Base-by-base conservation (phyloP, 1,140 invertebrate genomes). In the Epicauta chinensis region DNA sequence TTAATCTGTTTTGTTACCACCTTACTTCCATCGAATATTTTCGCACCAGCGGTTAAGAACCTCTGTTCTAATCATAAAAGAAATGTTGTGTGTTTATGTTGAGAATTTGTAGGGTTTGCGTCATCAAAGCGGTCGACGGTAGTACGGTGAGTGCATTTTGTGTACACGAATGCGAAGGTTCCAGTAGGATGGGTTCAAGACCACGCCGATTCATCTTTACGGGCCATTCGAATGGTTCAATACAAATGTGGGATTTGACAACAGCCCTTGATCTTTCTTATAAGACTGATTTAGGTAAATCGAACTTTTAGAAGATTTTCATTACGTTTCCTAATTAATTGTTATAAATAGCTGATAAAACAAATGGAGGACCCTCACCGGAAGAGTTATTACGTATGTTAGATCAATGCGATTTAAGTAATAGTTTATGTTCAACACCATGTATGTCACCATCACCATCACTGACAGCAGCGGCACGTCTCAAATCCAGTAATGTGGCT, bases 201-300 rank as follows among this genome's bases (percentile, higher is more conserved):
- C 92, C 93, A 1, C 74, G 92, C 9, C 69, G 94, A 51, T 93
- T 96, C 64, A 86, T 99, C 61, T 89, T 98, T 59, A 97, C 94
- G 12, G 96, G 95, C 3, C 95, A 98, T 70, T 83, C 85, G 12
- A 96, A 92, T 68, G 95, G 96, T 39, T 87, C 88, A 42, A 88
- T 97, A 60, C 94, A 97, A 77, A 94, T 98, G 89, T 98, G 94
- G 94, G 95, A 99, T 75, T 76, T 99, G 29, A 97, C 93, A 2
- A 97, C 93, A 7, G 94, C 93, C 38, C 74, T 98, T 13, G 92
- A 97, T 71, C 79, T 88, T 46, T 76, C 82, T 64, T 73, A 81
- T 62, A 83, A 88, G 76, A 75, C 77, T 62, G 75, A 77, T 69
- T 73, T 76, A 69, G 78, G 81, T 84, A 72, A 69, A 37, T 9